These are phyloP conservation scores for Pediacus dermestoides DNA, from an alignment of 2,888 invertebrate genomes.

Conservation along the genomic window DNA sequence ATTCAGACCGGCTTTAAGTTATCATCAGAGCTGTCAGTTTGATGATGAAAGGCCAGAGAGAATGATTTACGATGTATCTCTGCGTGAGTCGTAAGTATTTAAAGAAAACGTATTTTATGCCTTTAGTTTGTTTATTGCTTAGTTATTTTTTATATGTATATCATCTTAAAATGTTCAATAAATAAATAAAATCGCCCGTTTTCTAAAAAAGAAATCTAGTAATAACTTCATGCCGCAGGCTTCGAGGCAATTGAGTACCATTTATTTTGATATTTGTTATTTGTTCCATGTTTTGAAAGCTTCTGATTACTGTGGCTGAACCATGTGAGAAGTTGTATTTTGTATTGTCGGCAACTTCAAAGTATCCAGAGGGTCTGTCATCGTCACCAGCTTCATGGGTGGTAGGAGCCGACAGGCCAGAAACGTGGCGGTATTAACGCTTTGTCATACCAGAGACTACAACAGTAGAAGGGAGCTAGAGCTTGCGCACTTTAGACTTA, in stretches of 20 bases:
- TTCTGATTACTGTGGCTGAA: constrained; percentile 47
- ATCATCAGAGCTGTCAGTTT: constrained; percentile 23
- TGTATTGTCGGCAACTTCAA: constrained; percentile 46
- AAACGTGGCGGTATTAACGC: constrained; percentile 52
- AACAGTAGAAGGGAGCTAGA: constrained; percentile 15
- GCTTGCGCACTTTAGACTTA: constrained; percentile 29
- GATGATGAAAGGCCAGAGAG: constrained; percentile 25
- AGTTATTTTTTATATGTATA: no score
- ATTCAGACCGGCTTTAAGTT: constrained; percentile 19
- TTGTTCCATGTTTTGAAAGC: constrained; percentile 43
- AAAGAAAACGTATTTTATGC: neutral
- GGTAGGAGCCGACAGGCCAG: constrained; percentile 50
- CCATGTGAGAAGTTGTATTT: constrained; percentile 32
- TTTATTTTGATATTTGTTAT: constrained; percentile 40
- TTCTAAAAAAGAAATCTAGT: no score
- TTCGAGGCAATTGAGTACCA: no score
- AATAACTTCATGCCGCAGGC: no score
- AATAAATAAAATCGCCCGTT: no score
- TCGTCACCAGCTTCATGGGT: constrained; percentile 54
- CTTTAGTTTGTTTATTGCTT: constrained; percentile 1
- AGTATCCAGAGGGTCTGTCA: constrained; percentile 49
- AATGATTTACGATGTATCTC: constrained; percentile 22
- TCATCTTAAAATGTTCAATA: no score
- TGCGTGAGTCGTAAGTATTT: neutral
- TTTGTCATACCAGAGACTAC: constrained; percentile 45